Conservation (phyloP, 1,140 invertebrate species). For the Myzus persicae region DNA sequence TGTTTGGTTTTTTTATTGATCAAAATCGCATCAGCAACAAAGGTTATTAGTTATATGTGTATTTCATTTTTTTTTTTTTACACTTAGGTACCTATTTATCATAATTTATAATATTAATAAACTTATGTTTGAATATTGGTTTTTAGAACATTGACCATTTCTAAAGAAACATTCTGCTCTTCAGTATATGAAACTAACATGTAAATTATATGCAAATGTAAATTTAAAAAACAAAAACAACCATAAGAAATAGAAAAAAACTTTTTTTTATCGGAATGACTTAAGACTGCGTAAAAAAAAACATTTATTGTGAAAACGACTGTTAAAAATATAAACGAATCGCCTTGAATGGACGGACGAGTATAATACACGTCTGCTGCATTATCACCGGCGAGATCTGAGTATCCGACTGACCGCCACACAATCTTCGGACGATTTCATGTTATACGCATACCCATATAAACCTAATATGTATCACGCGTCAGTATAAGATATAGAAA, state of each 20-base stretch:
- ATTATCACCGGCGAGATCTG: not conserved
- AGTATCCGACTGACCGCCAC: not conserved
- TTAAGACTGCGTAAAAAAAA: not conserved
- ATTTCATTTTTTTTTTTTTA: too few relatives aligned
- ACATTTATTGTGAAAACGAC: not conserved
- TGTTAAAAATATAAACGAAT: not conserved
- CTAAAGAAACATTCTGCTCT: not conserved
- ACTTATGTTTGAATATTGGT: not conserved
- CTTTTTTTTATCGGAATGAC: not conserved
- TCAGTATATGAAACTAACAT: not conserved
- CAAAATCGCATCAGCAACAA: too few relatives aligned
- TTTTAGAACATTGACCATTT: not conserved
- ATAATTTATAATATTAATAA: not conserved
- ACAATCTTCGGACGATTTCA: not conserved
- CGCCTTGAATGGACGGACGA: too few relatives aligned
- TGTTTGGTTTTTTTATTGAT: too few relatives aligned
- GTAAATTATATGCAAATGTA: not conserved
- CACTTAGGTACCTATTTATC: too few relatives aligned
- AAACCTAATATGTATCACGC: too few relatives aligned
- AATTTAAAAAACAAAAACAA: not conserved
- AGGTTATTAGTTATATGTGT: too few relatives aligned
- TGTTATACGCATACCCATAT: not conserved
- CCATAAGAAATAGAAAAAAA: not conserved
- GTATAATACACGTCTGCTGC: not conserved
- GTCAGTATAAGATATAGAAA: not conserved